Percentiles rank a stretch among this genome's conserved stretches.
Conservation (phyloP, 1,140 invertebrate genomes). For the Daktulosphaira vitifoliae region DNA sequence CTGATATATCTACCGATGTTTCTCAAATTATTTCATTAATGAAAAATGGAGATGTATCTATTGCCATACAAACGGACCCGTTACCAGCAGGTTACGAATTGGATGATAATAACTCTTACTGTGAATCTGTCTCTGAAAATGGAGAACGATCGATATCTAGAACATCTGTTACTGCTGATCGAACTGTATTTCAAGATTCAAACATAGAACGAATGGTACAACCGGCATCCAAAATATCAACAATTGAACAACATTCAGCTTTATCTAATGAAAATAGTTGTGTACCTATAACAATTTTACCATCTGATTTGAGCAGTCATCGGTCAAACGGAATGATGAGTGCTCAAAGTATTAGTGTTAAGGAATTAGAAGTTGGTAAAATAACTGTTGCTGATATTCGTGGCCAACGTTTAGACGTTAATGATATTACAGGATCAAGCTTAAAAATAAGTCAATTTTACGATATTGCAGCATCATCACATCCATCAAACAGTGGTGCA, state of each 20-base stretch:
- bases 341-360: conserved; percentile 4
- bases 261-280: too few species aligned
- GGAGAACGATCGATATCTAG: neutral
- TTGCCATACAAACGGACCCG: conserved; percentile 72
- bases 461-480: neutral
- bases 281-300: too few species aligned
- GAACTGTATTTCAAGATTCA: too few species aligned
- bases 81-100: conserved; percentile 65
- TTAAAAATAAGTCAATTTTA: neutral
- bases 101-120: conserved; percentile 44
- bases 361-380: neutral
- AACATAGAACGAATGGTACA: neutral
- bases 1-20: conserved; percentile 14
- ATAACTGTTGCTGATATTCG: conserved; percentile 11
- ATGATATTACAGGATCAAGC: neutral
- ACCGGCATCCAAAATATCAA: neutral
- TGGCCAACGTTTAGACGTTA: neutral
- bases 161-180: neutral
- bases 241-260: neutral
- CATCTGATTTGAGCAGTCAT: too few species aligned
- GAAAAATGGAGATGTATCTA: conserved; percentile 54
- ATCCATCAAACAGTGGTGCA: neutral
- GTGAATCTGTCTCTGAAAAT: neutral
- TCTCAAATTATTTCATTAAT: too few species aligned
- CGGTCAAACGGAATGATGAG: conserved; percentile 39